Conservation (phyloP, 2,888 invertebrate genomes). For the Notodonta ziczac region DNA sequence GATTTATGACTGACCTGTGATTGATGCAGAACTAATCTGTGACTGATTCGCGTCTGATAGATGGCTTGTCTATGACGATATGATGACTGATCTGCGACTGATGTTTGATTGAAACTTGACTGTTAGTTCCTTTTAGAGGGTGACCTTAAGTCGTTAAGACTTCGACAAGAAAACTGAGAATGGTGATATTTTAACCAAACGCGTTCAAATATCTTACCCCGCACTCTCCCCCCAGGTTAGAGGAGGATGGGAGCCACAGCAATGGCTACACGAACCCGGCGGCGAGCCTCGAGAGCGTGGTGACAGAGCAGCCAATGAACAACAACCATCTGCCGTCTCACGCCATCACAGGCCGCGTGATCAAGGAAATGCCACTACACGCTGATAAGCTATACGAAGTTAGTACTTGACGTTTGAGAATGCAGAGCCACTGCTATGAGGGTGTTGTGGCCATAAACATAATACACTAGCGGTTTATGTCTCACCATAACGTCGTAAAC, state of each 20-base stretch:
- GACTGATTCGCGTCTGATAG: too few species aligned
- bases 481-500: background rate
- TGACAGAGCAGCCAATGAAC: constrained; percentile 75
- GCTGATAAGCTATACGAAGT: constrained; percentile 81
- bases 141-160: too few species aligned
- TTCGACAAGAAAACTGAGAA: too few species aligned
- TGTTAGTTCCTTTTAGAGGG: too few species aligned
- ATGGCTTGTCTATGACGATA: too few species aligned
- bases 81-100: too few species aligned
- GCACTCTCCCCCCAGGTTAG: constrained; percentile 57
- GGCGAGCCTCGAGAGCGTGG: constrained; percentile 71
- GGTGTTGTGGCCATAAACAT: background rate
- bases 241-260: constrained; percentile 83
- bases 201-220: background rate
- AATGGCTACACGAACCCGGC: constrained; percentile 75
- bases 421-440: background rate
- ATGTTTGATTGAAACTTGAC: too few species aligned
- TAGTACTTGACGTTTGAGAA: constrained; percentile 8
- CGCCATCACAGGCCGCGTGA: constrained; percentile 58
- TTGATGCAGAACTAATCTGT: too few species aligned
- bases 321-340: constrained; percentile 71
- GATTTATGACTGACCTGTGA: too few species aligned
- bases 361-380: constrained; percentile 73
- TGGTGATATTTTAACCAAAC: too few species aligned
- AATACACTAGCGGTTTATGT: too few species aligned